Conservation (phyloP, 1,140 invertebrate genomes). For the Drosophila neocordata region DNA sequence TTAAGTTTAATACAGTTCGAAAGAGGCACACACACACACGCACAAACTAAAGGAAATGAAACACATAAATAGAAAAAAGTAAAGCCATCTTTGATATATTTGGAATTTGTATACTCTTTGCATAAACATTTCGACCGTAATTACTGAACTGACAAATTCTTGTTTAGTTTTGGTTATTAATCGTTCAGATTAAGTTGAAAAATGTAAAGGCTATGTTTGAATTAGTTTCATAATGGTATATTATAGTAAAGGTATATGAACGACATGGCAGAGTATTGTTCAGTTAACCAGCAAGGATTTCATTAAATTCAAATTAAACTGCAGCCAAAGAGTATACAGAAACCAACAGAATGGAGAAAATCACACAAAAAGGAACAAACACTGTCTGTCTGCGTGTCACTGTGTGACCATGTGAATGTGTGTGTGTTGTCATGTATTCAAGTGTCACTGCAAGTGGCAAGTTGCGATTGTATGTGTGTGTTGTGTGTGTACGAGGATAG, state of each 20-base stretch:
- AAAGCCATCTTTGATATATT: neutral
- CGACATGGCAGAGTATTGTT: no score
- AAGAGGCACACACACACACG: conserved; percentile 24
- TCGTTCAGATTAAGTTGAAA: no score
- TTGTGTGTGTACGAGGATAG: conserved; percentile 15
- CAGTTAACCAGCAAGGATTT: no score
- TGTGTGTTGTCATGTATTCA: conserved; percentile 20
- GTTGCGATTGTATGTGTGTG: conserved; percentile 39
- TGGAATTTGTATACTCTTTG: neutral
- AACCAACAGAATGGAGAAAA: neutral
- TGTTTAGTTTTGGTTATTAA: no score
- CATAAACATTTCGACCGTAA: neutral
- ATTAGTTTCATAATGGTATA: no score
- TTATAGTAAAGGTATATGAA: no score
- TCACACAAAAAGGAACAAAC: neutral
- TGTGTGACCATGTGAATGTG: neutral
- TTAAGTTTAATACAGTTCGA: neutral
- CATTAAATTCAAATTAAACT: no score
- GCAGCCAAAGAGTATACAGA: neutral
- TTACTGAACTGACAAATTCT: no score
- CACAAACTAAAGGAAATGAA: neutral
- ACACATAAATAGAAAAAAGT: neutral
- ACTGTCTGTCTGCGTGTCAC: conserved; percentile 5
- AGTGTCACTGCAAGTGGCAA: conserved; percentile 50
- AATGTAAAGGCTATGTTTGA: no score